Evolutionary conservation across 2,797 vertebrate genomes (phyloP).

Genomic region (Lithobates sylvaticus): DNA sequence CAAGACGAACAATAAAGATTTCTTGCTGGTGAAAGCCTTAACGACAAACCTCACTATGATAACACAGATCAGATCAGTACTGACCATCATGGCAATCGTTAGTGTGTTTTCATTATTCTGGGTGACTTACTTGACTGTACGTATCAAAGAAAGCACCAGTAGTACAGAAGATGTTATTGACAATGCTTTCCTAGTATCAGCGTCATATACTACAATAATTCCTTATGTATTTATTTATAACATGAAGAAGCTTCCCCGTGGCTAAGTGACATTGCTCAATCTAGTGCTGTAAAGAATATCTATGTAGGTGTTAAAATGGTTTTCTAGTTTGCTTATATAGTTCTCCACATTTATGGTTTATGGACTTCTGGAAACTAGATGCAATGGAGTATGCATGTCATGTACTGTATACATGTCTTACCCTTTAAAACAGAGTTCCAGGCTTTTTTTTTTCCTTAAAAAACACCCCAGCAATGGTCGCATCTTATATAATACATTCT

Average conservation of each 20-base stretch:
- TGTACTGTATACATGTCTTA: too few relatives aligned
- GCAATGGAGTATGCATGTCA: too few relatives aligned
- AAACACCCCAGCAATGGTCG: too few relatives aligned
- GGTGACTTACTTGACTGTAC: slow-evolving; percentile 77
- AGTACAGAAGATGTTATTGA: slow-evolving; percentile 45
- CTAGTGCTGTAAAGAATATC: too few relatives aligned
- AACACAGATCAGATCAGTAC: slow-evolving; percentile 73
- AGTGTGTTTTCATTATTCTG: slow-evolving; percentile 80
- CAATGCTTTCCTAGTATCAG: slow-evolving; percentile 75
- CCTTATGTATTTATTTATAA: slow-evolving; percentile 81
- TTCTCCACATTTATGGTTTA: too few relatives aligned
- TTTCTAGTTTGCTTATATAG: too few relatives aligned
- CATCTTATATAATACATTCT: too few relatives aligned
- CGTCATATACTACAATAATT: slow-evolving; percentile 80
- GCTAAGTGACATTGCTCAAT: background rate
- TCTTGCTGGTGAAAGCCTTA: background rate
- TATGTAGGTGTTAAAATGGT: too few relatives aligned
- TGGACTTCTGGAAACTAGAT: too few relatives aligned
- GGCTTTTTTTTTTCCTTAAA: too few relatives aligned
- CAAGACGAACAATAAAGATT: background rate
- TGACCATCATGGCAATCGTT: slow-evolving; percentile 80
- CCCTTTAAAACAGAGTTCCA: too few relatives aligned
- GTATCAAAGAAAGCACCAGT: slow-evolving; percentile 66
- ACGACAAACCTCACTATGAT: background rate
- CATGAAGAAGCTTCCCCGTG: slow-evolving; percentile 76